A percentile compares a stretch with the other conserved stretches of the same genome.
phyloP scores from a whole-genome alignment of 30 jellyfish, hydroid and myxozoan species.

The Phacellophora camtschatica region DNA sequence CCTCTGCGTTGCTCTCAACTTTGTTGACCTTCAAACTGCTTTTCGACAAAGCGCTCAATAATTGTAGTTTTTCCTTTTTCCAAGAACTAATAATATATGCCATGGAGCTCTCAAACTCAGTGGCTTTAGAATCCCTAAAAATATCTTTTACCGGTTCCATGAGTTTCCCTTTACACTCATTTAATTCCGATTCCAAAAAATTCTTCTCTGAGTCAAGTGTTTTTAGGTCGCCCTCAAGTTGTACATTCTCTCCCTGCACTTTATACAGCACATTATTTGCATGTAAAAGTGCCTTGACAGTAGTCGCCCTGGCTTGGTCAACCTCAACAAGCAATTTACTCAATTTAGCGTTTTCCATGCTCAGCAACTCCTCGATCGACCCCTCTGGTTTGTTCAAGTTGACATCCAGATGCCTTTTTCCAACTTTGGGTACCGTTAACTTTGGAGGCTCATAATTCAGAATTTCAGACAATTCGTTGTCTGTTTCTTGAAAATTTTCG shows the following conservation, averaged over 20 bases:
- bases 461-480: conserved; percentile 14
- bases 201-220: conserved; percentile 62
- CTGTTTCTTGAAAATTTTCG: not conserved
- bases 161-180: conserved; percentile 35
- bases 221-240: conserved; percentile 68
- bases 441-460: conserved; percentile 49
- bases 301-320: conserved; percentile 84
- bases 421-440: conserved; percentile 17
- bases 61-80: conserved; percentile 78
- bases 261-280: conserved; percentile 69
- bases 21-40: conserved; percentile 50
- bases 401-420: conserved; percentile 32
- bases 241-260: conserved; percentile 77
- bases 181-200: conserved; percentile 36
- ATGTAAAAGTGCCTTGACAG: conserved; percentile 83
- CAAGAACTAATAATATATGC: conserved; percentile 59
- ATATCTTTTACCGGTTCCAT: conserved; percentile 38
- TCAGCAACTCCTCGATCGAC: conserved; percentile 2
- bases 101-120: conserved; percentile 78
- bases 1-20: conserved; percentile 75
- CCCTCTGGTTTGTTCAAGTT: not conserved
- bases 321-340: conserved; percentile 73
- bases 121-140: conserved; percentile 22
- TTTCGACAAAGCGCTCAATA: conserved; percentile 53
- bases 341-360: conserved; percentile 84